Percentiles rank a stretch among this genome's conserved stretches.
phyloP scores from a whole-genome alignment of 2,888 invertebrate genomes.

The Drosophila kambysellisi region DNA sequence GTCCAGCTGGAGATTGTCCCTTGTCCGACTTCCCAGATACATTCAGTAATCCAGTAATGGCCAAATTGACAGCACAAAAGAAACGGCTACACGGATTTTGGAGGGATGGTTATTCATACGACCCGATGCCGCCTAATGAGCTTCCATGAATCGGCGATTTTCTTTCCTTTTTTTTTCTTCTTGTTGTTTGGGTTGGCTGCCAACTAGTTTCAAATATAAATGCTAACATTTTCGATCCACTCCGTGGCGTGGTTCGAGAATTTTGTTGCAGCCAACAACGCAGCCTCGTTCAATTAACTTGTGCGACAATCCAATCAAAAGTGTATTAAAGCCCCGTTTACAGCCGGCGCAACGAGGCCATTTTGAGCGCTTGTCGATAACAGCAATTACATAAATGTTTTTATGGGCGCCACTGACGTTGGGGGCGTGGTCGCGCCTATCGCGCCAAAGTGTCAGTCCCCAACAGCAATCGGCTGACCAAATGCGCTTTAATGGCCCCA shows the following conservation, averaged over 20 bases:
- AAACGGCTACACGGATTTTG: conserved; percentile 30
- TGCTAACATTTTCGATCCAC: conserved; percentile 58
- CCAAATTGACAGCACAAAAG: conserved; percentile 36
- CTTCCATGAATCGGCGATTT: conserved; percentile 71
- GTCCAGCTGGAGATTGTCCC: conserved; percentile 9
- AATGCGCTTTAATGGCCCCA: conserved; percentile 69
- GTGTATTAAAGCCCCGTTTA: conserved; percentile 76
- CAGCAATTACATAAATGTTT: conserved; percentile 81
- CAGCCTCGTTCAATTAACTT: conserved; percentile 76
- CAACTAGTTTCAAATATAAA: conserved; percentile 69
- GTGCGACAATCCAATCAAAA: conserved; percentile 82
- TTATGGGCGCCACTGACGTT: conserved; percentile 47
- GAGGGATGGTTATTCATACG: conserved; percentile 44
- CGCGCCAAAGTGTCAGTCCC: conserved; percentile 33
- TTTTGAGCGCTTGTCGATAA: conserved; percentile 77
- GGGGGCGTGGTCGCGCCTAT: conserved; percentile 40
- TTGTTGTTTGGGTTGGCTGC: conserved; percentile 37
- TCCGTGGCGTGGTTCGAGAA: conserved; percentile 56
- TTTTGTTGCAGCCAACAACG: conserved; percentile 23
- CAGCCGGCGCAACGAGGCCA: conserved; percentile 59
- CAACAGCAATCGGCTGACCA: conserved; percentile 54
- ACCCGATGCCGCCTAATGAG: conserved; percentile 73
- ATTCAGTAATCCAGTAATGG: conserved; percentile 42
- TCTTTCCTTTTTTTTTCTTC: not conserved
- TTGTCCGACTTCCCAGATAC: conserved; percentile 3